Evolutionary conservation across 2,113 vertebrate species (phyloP).

Genomic region (rabbit (Oryctolagus cuniculus)): DNA sequence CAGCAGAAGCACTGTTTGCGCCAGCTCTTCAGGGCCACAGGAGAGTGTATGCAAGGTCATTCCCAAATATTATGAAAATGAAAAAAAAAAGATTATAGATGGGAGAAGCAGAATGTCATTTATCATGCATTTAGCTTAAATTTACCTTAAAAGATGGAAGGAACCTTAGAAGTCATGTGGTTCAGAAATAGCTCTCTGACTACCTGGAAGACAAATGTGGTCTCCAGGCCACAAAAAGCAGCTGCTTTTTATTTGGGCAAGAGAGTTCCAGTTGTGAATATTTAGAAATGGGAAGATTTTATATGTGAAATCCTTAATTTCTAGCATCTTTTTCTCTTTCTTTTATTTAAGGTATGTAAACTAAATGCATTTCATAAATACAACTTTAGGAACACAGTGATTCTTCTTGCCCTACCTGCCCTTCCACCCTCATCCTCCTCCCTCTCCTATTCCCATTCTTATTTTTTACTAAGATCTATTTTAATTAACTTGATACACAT

Average conservation of each 20-base stretch:
- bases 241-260: background rate
- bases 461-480: too few relatives aligned
- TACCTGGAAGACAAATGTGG: background rate
- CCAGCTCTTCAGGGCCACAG: background rate
- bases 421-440: too few relatives aligned
- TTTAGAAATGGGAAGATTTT: background rate
- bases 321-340: background rate
- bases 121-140: background rate
- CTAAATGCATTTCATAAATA: too few relatives aligned
- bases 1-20: background rate
- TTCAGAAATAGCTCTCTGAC: background rate
- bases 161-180: background rate
- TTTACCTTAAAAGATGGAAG: slow-evolving; percentile 41
- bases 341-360: too few relatives aligned
- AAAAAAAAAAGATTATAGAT: background rate
- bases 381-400: too few relatives aligned
- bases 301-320: background rate
- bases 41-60: background rate
- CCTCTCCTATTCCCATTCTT: too few relatives aligned
- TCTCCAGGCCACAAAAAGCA: background rate
- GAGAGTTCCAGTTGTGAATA: background rate
- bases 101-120: background rate
- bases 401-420: too few relatives aligned
- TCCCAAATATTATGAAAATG: background rate
- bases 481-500: too few relatives aligned